phyloP scores from a whole-genome alignment of 2,797 vertebrate species.

The Caiman crocodilus region DNA sequence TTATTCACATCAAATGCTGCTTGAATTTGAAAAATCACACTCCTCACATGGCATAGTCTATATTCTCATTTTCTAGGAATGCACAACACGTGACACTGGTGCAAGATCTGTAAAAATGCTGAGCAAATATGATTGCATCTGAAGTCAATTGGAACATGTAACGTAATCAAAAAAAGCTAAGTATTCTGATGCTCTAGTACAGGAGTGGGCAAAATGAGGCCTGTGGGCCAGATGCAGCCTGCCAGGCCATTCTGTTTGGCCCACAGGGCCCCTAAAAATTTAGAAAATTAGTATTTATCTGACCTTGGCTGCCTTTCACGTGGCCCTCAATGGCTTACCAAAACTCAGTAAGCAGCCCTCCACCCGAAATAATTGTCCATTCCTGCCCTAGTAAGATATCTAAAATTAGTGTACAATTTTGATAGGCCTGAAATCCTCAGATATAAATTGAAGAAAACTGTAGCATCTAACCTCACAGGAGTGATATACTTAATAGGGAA shows the following conservation, averaged over 20 bases:
- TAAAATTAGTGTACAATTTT: neutral
- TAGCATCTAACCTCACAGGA: too few species aligned
- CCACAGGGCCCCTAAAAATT: too few species aligned
- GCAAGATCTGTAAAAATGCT: neutral
- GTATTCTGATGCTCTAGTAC: neutral
- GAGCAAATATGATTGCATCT: neutral
- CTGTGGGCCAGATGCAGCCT: too few species aligned
- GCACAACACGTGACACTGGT: neutral
- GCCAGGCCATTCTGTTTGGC: too few species aligned
- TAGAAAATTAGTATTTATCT: too few species aligned
- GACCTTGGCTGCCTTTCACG: too few species aligned
- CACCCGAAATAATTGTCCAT: too few species aligned
- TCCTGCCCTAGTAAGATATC: neutral
- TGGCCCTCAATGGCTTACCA: too few species aligned
- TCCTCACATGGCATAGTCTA: neutral
- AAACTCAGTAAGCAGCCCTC: too few species aligned
- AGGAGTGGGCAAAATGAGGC: too few species aligned
- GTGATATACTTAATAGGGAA: too few species aligned
- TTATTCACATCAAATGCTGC: too few species aligned
- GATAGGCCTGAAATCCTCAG: neutral
- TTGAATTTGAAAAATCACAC: neutral
- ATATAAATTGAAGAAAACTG: neutral
- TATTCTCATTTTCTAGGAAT: neutral
- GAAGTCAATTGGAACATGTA: neutral
- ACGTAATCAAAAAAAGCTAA: neutral